phyloP scores from a whole-genome alignment of 2,113 vertebrate genomes.

The Talpa occidentalis region DNA sequence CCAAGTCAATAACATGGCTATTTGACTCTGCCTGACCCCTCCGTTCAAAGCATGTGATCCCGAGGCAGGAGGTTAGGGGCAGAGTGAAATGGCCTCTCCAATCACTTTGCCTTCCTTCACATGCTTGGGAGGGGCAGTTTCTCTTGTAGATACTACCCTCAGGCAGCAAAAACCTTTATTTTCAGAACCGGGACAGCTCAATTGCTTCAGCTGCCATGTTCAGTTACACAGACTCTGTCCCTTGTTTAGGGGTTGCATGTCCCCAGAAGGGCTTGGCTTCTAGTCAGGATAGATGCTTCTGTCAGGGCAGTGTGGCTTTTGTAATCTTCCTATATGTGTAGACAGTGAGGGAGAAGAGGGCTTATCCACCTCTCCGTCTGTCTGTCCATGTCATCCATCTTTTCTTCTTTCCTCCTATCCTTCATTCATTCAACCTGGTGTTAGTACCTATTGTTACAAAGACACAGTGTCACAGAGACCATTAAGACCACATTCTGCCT shows the following conservation, averaged over 20 bases:
- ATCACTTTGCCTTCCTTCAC: not conserved
- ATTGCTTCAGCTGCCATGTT: not conserved
- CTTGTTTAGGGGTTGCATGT: not conserved
- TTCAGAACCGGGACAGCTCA: constrained; percentile 3
- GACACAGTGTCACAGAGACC: not conserved
- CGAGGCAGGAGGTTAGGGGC: not conserved
- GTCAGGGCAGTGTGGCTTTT: constrained; percentile 6
- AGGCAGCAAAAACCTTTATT: constrained; percentile 10
- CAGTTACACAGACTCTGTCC: not conserved
- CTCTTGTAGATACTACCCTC: not conserved
- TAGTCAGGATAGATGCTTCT: constrained; percentile 46
- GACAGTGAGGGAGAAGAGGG: not conserved
- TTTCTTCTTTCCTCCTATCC: not conserved
- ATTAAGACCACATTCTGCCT: not conserved
- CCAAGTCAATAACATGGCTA: not conserved
- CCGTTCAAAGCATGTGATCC: not conserved
- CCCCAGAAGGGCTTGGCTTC: not conserved
- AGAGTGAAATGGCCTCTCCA: not conserved
- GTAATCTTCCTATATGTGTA: not conserved
- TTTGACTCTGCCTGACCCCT: not conserved
- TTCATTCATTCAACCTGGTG: not conserved
- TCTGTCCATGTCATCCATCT: not conserved
- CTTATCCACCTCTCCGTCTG: not conserved
- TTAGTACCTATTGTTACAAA: constrained; percentile 1
- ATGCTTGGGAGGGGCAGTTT: not conserved